Evolutionary conservation across 2,888 invertebrate species (phyloP), one percentile per base, ranked within the genome.

Genomic region (Zhuqinia jingwanae): DNA sequence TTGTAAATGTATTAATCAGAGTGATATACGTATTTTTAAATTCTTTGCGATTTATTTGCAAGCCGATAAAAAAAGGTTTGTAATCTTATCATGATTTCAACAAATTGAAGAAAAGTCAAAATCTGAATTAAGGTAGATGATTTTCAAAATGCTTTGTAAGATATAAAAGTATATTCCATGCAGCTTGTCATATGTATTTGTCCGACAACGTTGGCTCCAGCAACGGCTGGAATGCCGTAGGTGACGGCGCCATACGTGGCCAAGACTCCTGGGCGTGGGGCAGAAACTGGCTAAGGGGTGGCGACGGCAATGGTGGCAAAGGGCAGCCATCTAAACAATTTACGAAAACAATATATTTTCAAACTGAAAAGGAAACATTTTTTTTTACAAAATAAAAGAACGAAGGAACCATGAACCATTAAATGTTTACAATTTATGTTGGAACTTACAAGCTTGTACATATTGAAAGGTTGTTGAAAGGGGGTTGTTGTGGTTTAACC

Each of bases 251-350:
- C 36, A 36, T 36, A 36, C 3, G 50, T 13, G n/a, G 50, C 50
- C 13, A 50, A 15, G n/a, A 50, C 50, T 50, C 50, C 50, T 50
- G 50, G 50, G 15, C 50, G 50, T 13, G 50, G 50, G 13, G n/a
- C 50, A 10, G 60, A 13, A 27, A 22, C 60, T 60, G 60, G 60
- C 60, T 60, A 25, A 3, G 60, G 60, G 27, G 11, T 22, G 27
- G 60, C 60, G 60, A 60, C 60, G 27, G 60, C 60, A 27, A 60
- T 60, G 60, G 60, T 27, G 27, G 27, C 60, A 60, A 15, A 60
- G 60, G 60, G 13, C 60, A 60, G 60, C 60, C 6, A 58, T 22
- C 58, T 58, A 22, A n/a, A n/a, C n/a, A n/a, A n/a, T n/a, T n/a
- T n/a, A n/a, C n/a, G n/a, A n/a, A n/a, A n/a, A n/a, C n/a, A n/a